These are phyloP conservation scores for Micropoecilia bifurca DNA, from an alignment of 2,797 vertebrate genomes.

Conservation along the genomic window DNA sequence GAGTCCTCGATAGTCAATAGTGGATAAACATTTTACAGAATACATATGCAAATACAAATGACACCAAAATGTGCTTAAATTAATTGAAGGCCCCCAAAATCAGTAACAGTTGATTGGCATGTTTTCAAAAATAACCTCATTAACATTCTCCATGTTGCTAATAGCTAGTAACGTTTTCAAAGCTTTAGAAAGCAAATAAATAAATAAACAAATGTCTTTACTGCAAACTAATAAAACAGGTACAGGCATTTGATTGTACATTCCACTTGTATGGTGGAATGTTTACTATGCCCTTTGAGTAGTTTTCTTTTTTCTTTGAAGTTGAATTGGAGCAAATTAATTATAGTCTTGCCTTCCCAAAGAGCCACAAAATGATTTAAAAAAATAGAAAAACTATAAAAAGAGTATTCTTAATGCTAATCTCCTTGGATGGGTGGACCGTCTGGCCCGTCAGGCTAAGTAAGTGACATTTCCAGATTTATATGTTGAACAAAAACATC, in stretches of 20 bases:
- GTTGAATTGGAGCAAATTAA: not conserved
- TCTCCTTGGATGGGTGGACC: not conserved
- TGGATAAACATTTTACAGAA: too few species aligned
- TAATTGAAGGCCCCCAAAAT: not conserved
- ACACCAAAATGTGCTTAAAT: not conserved
- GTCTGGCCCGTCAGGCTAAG: not conserved
- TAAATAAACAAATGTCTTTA: not conserved
- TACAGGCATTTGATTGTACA: not conserved
- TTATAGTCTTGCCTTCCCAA: not conserved
- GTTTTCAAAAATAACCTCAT: not conserved
- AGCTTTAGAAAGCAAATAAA: not conserved
- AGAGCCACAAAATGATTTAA: not conserved
- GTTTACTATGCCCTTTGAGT: not conserved
- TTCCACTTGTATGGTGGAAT: not conserved
- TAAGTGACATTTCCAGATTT: not conserved
- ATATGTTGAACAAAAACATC: not conserved
- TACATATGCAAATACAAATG: not conserved
- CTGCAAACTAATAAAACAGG: not conserved
- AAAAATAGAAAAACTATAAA: not conserved
- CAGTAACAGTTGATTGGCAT: not conserved
- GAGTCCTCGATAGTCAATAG: not conserved
- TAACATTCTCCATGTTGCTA: not conserved
- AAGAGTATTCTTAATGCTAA: not conserved
- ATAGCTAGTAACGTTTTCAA: not conserved
- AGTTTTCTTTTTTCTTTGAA: not conserved